Percentiles rank a stretch among this genome's conserved stretches.
Conservation (phyloP, 2,113 vertebrate species). For the Coregonus clupeaformis region DNA sequence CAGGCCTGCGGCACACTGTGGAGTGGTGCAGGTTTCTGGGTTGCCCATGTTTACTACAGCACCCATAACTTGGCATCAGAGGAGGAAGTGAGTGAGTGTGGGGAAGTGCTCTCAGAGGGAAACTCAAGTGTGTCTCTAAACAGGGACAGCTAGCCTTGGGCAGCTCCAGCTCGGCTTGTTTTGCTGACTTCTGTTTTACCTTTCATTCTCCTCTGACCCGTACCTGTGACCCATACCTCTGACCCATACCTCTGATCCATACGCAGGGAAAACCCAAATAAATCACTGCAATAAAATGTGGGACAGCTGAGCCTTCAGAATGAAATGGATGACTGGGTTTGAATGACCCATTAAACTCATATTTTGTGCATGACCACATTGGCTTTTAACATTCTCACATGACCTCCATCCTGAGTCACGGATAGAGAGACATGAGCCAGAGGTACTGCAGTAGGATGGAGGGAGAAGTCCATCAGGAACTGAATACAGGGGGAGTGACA, state of each 20-base stretch:
- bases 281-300: slow-evolving; percentile 34
- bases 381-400: not conserved
- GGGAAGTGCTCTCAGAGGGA: slow-evolving; percentile 46
- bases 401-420: not conserved
- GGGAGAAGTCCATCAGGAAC: slow-evolving; percentile 18
- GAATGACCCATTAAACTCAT: slow-evolving; percentile 2
- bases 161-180: slow-evolving; percentile 33
- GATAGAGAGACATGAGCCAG: not conserved
- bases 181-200: slow-evolving; percentile 35
- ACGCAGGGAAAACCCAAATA: slow-evolving; percentile 61
- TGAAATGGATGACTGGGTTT: not conserved
- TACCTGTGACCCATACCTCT: no score
- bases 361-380: not conserved
- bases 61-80: slow-evolving; percentile 45
- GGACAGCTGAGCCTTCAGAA: not conserved
- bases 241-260: slow-evolving; percentile 46
- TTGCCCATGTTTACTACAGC: slow-evolving; percentile 51
- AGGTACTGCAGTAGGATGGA: slow-evolving; percentile 15
- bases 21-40: slow-evolving; percentile 53
- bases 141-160: slow-evolving; percentile 7
- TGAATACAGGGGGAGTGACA: not conserved
- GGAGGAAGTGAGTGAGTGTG: slow-evolving; percentile 19
- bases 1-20: slow-evolving; percentile 48
- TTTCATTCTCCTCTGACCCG: slow-evolving; percentile 51
- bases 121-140: slow-evolving; percentile 51